These are phyloP conservation scores for Galendromus occidentalis DNA, from an alignment of 1,140 invertebrate species.

Conservation along the genomic window DNA sequence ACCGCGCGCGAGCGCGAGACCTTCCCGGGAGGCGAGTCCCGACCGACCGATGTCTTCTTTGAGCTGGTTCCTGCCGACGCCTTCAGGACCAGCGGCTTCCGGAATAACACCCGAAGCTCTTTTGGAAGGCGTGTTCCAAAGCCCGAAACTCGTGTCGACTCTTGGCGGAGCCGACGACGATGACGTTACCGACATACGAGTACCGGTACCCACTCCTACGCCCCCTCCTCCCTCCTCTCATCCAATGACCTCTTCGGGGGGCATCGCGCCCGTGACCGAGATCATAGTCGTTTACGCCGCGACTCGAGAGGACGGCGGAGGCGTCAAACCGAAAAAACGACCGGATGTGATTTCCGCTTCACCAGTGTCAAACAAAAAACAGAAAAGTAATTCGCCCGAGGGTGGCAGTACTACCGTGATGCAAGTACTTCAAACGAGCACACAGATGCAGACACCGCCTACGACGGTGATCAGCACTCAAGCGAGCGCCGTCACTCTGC, in stretches of 20 bases:
- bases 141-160: background rate
- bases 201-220: background rate
- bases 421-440: conserved; percentile 10
- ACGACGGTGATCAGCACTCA: conserved; percentile 10
- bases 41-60: background rate
- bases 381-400: conserved; percentile 6
- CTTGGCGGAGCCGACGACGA: background rate
- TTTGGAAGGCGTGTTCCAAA: conserved; percentile 4
- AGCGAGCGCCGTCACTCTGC: conserved; percentile 4
- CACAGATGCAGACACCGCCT: background rate
- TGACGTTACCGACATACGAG: conserved; percentile 5
- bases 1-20: background rate
- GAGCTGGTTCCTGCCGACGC: conserved; percentile 7
- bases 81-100: background rate
- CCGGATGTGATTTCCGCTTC: background rate
- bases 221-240: background rate
- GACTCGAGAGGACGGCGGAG: background rate
- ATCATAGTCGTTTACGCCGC: background rate
- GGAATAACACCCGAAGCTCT: background rate
- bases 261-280: background rate
- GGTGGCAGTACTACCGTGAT: conserved; percentile 8
- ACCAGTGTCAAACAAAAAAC: background rate
- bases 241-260: background rate
- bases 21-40: background rate
- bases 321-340: conserved; percentile 5